Base-by-base conservation (phyloP, 2,888 invertebrate species). In the Nemoura dubitans region DNA sequence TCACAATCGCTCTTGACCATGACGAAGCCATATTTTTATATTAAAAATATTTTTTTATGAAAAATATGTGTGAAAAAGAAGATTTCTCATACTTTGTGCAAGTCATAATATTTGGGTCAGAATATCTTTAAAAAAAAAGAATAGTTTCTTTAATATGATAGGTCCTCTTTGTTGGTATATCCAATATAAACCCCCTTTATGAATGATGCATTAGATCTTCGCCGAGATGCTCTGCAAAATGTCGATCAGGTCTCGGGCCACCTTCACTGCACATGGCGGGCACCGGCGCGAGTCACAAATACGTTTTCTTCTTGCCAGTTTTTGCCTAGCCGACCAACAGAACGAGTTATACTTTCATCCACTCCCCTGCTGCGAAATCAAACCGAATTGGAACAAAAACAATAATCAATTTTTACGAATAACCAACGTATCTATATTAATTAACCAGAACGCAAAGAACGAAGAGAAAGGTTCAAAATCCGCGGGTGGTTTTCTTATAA, bases 11-110 rank as follows among this genome's bases (percentile, higher is more conserved):
- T 36, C 42, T 83, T 43, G 83, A 83, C 83, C 83, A 42, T 83
- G 83, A 83, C 83, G 10, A 16, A 42, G 83, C 83, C 42, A 42
- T 83, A 83, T 83, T 83, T 83, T 83, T 42, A 83, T 83, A 83
- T 83, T 83, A 83, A 27, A 27, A 83, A 83, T 43, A 21, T 42
- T 42, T 42, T 30, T 42, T 42, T 42, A 16, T n/a, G 26, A n/a
- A 21, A 26, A 83, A 83, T n/a, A 83, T 43, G 3, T 83, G 26
- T 10, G 26, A 83, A 83, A 42, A 83, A 36, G 29, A 42, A 36
- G 36, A 83, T 83, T 83, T 83, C 36, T 83, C 29, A 83, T 83
- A 83, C 7, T 30, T 30, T 83, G n/a, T 83, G 83, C 42, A 30
- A 83, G 59, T 59, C 42, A 43, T 83, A n/a, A 83, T 83, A 83